A percentile compares a stretch with the other conserved stretches of the same genome.
phyloP scores from a whole-genome alignment of 2,113 vertebrate species.

The Pelobates fuscus region DNA sequence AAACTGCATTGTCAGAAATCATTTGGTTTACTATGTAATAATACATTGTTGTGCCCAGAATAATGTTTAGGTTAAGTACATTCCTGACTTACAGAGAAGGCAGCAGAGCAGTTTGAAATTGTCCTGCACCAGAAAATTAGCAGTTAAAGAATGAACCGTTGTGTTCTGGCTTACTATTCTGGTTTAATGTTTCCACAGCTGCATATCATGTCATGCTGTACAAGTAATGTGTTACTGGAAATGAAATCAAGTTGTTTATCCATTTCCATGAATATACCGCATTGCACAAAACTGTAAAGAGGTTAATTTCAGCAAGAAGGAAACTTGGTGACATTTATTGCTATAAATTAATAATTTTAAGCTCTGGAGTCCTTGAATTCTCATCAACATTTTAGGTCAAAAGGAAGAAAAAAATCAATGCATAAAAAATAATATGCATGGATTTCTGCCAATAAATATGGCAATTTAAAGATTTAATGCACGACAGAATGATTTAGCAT shows the following conservation, averaged over 20 bases:
- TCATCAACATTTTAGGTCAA: conserved; percentile 50
- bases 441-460: conserved; percentile 47
- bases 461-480: conserved; percentile 49
- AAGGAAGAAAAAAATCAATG: conserved; percentile 44
- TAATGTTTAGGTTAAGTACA: neutral
- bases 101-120: neutral
- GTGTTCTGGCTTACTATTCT: neutral
- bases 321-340: conserved; percentile 42
- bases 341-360: conserved; percentile 49
- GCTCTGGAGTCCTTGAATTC: conserved; percentile 45
- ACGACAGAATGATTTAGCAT: conserved; percentile 45
- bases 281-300: conserved; percentile 35
- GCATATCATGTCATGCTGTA: conserved; percentile 16
- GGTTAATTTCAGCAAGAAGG: conserved; percentile 41
- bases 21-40: neutral
- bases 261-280: conserved; percentile 21
- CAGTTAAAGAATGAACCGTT: neutral
- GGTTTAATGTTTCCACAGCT: conserved; percentile 11
- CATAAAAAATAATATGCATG: conserved; percentile 47
- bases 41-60: neutral
- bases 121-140: neutral
- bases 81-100: neutral
- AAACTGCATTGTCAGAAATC: neutral
- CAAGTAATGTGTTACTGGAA: neutral
- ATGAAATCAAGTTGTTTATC: conserved; percentile 28